Conservation (phyloP, 2,113 vertebrate genomes). For the Bubalus kerabau region DNA sequence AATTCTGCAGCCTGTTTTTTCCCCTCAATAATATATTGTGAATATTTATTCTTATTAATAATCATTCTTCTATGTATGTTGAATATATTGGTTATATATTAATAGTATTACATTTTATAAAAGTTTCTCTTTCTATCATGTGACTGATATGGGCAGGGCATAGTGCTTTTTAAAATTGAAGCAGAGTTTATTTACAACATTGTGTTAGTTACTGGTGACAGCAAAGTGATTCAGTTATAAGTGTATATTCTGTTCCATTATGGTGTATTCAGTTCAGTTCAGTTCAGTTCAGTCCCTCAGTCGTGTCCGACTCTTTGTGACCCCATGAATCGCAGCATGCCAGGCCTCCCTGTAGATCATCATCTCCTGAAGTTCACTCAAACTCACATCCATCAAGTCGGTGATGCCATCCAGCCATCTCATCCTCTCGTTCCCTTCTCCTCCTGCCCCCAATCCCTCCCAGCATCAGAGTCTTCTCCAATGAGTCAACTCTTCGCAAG, state of each 20-base stretch:
- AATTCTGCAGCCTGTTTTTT: neutral
- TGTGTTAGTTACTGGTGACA: neutral
- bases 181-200: neutral
- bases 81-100: neutral
- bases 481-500: too few species aligned
- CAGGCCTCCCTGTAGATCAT: too few species aligned
- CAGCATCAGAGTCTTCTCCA: too few species aligned
- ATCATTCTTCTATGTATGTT: neutral
- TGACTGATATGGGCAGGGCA: neutral
- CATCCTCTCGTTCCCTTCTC: too few species aligned
- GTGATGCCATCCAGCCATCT: too few species aligned
- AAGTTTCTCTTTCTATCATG: neutral
- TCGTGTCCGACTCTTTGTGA: fast-evolving
- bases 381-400: fast-evolving
- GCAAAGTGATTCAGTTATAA: neutral
- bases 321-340: fast-evolving
- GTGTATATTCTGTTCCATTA: neutral
- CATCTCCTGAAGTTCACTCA: too few species aligned
- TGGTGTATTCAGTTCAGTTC: neutral
- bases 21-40: neutral
- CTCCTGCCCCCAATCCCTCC: too few species aligned
- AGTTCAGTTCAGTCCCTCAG: too few species aligned
- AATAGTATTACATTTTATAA: neutral
- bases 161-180: neutral
- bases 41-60: neutral